Conservation (phyloP, 2,888 invertebrate species). For the Chaetogeoica ovagalla region DNA sequence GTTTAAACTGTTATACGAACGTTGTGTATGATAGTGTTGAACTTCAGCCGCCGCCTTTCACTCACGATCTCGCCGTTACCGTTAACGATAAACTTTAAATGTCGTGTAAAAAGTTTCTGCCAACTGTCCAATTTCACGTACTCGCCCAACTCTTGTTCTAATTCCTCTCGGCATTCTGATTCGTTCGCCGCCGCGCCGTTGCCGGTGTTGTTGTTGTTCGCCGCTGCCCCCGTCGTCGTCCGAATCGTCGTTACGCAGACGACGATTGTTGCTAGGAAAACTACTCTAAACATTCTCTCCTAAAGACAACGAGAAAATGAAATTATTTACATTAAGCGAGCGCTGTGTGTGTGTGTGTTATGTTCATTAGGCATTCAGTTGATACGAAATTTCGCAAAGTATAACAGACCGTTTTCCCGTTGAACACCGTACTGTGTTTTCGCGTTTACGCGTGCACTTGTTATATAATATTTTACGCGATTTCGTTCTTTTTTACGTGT, state of each 20-base stretch:
- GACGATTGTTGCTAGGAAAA: not conserved
- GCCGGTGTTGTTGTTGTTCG: not conserved
- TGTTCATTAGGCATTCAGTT: no score
- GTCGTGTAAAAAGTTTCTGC: slow-evolving; percentile 30
- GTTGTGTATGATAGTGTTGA: slow-evolving; percentile 39
- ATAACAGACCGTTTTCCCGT: no score
- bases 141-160: slow-evolving; percentile 9
- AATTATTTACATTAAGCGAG: no score
- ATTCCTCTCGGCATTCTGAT: slow-evolving; percentile 5
- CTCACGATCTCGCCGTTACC: not conserved
- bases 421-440: no score
- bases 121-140: slow-evolving; percentile 26
- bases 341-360: no score
- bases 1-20: slow-evolving; percentile 4
- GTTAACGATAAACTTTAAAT: slow-evolving; percentile 28
- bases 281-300: not conserved
- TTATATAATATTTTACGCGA: no score
- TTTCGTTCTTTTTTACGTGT: no score
- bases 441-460: no score
- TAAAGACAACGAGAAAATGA: not conserved
- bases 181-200: not conserved
- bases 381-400: no score
- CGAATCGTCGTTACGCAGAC: not conserved
- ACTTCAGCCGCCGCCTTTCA: slow-evolving; percentile 14
- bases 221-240: not conserved